These are phyloP conservation scores for Chaitophorus viminalis DNA, from an alignment of 2,888 invertebrate species.

Conservation along the genomic window DNA sequence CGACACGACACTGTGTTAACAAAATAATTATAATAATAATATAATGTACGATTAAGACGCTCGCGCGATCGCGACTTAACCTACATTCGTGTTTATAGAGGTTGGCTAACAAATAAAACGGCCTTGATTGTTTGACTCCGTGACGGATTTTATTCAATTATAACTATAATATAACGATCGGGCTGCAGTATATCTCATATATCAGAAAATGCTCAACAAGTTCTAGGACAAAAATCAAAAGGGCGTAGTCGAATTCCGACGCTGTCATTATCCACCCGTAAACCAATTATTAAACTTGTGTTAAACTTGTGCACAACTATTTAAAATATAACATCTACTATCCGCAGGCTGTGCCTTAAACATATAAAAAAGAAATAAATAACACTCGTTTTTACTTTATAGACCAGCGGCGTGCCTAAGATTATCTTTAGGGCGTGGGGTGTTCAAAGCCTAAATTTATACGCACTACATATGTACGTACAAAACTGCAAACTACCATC, in stretches of 20 bases:
- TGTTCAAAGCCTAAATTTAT: too few species aligned
- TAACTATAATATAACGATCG: background rate
- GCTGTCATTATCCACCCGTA: background rate
- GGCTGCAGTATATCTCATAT: background rate
- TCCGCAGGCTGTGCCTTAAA: too few species aligned
- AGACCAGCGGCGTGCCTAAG: too few species aligned
- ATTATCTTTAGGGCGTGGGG: too few species aligned
- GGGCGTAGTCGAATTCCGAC: slow-evolving; percentile 33
- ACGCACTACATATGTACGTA: too few species aligned
- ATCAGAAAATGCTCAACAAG: slow-evolving; percentile 1
- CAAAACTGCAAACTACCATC: too few species aligned
- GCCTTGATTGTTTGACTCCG: slow-evolving; percentile 60
- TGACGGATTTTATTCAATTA: slow-evolving; percentile 57
- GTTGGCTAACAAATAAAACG: slow-evolving; percentile 56
- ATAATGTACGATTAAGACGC: slow-evolving; percentile 38
- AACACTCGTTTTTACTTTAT: too few species aligned
- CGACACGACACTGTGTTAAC: background rate
- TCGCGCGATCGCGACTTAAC: slow-evolving; percentile 49
- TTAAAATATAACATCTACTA: too few species aligned
- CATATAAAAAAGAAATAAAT: too few species aligned
- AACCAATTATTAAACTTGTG: too few species aligned
- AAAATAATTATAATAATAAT: slow-evolving; percentile 3
- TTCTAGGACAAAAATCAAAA: slow-evolving; percentile 48
- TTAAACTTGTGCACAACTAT: too few species aligned
- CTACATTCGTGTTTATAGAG: slow-evolving; percentile 38